Evolutionary conservation across 1,140 invertebrate species (phyloP).

Genomic region (Drosophila nebulosa): DNA sequence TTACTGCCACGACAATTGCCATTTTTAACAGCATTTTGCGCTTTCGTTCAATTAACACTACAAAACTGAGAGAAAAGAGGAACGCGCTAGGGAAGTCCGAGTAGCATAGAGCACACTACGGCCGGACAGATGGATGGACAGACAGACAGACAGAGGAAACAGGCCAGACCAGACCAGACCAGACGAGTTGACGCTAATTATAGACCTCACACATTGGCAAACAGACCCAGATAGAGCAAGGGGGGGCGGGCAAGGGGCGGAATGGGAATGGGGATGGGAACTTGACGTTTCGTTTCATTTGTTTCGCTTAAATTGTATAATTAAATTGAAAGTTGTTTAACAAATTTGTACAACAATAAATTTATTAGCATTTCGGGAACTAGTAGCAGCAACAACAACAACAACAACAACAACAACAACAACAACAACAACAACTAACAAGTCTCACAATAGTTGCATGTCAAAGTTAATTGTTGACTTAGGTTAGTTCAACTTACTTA

Average conservation of each 20-base stretch:
- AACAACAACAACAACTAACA: not conserved
- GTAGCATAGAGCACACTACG: not conserved
- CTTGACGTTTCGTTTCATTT: constrained; percentile 34
- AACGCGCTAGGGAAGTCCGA: not conserved
- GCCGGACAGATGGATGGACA: no score
- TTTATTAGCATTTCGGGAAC: constrained; percentile 45
- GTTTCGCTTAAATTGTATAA: constrained; percentile 32
- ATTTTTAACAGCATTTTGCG: constrained; percentile 12
- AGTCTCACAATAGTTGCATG: constrained; percentile 36
- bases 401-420: not conserved
- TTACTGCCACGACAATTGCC: not conserved
- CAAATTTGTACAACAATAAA: constrained; percentile 61
- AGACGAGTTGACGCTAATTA: constrained; percentile 6
- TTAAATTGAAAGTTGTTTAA: constrained; percentile 57
- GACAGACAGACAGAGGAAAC: not conserved
- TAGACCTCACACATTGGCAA: constrained; percentile 12
- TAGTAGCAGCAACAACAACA: not conserved
- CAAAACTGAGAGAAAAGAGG: not conserved
- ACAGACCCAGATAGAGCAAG: constrained; percentile 3
- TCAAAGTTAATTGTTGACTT: constrained; percentile 54
- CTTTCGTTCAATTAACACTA: constrained; percentile 14
- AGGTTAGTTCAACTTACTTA: constrained; percentile 12
- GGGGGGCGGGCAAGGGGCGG: not conserved
- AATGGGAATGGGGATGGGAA: not conserved
- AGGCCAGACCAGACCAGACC: not conserved